Evolutionary conservation across 2,113 vertebrate genomes (phyloP), one percentile per base, ranked within the genome.

Genomic region (Hoplias malabaricus): DNA sequence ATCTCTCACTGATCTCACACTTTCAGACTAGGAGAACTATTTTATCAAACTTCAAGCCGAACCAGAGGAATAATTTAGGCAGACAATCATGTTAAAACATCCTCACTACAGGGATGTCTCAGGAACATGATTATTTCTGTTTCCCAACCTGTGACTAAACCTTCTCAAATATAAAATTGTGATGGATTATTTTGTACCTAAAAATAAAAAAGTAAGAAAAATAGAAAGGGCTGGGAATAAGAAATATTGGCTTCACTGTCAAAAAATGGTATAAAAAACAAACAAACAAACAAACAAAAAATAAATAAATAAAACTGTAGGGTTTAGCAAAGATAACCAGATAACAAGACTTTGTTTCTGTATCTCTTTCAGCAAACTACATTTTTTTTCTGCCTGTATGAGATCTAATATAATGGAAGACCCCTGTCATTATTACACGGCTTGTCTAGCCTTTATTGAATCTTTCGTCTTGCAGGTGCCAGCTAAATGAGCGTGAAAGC

Each of bases 391-490:
- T 25, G 72, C 42, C 42, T 48, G 6, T 25, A 9, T 19, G 19
- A 36, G n/a, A 74, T 12, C n/a, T 48, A 29, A 74, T 19, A 50
- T 27, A 63, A 48, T 7, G 62, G 10, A 36, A 43, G 36, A 50
- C 9, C 21, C 2, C 14, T 16, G 61, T 74, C 57, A 50, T 74
- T 74, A 74, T 63, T 74, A 46, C 3, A 11, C 33, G 27, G 27
- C 50, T 19, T 57, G 70, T 42, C 21, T 65, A 6, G 0, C 6
- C 27, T 50, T 63, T 48, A 63, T 63, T 33, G 14, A 63, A 74
- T 23, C 38, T 62, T 14, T 48, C 29, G 31, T 62, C 43, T 65
- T 43, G 1, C 14, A 36, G 21, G 42, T 63, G 57, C 16, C 42
- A 25, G 34, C 29, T 9, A 19, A 50, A 50, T 19, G 31, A 2